Base-by-base conservation (phyloP, 2,113 vertebrate genomes). In the Bagarius yarrelli region DNA sequence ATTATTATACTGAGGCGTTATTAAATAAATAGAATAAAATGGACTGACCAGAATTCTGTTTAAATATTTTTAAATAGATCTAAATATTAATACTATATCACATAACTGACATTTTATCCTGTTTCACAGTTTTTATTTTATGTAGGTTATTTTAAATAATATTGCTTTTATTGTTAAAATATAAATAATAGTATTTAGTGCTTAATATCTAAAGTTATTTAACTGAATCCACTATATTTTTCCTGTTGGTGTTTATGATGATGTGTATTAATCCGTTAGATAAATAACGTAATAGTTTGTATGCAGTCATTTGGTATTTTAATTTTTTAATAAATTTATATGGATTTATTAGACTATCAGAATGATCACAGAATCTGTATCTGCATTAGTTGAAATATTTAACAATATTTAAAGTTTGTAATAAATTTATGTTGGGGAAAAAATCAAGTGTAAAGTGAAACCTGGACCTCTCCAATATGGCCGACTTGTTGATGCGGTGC, bases 381-480 rank as follows among this genome's bases (percentile, higher is more conserved):
- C 19, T 11, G 8, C 63, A 36, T 36, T 14, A 63, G 14, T 16
- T 32, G 1, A 23, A 14, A 32, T 18, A 63, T 32, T 5, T 4
- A 63, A 5, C 6, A 6, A 6, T 18, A 5, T 27, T 0, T 60
- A 4, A 19, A 8, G 2, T 14, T 11, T 69, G 34, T 69, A n/a
- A 44, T 14, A 14, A 25, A 36, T 2, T 15, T 14, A 53, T 2
- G 2, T 16, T 16, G 14, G 13, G 27, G 25, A 34, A 4, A 64
- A 64, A n/a, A n/a, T n/a, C n/a, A n/a, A n/a, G n/a, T n/a, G n/a
- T 34, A 0, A 21, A 3, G 12, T 64, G 2, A 34, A 25, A 15
- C 25, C 5, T 19, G n/a, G 69, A 23, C 52, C 70, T 73, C 55
- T 73, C 70, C 50, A 73, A 73, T 55, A 73, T 73, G 70, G 70